Evolutionary conservation across 2,797 vertebrate species (phyloP), one percentile per base, ranked within the genome.

Genomic region (Nyctibius grandis): DNA sequence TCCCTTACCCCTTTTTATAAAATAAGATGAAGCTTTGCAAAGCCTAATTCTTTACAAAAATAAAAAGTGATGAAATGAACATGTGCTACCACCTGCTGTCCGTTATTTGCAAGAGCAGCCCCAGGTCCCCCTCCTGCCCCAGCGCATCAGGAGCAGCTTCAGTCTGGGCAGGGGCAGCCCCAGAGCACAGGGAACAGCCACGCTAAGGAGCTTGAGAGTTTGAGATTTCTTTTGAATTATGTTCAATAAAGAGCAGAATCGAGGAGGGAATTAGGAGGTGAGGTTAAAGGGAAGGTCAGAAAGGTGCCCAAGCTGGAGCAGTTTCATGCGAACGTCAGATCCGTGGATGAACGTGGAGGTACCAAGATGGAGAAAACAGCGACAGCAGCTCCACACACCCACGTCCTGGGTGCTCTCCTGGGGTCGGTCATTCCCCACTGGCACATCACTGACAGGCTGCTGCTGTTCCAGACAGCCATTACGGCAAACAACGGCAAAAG

Each of bases 11-110:
- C 45, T 28, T 48, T 42, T 18, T 40, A 47, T 42, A 48, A 76
- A 67, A 60, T 4, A 31, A 57, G 15, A 59, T 4, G 6, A 79
- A 87, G 28, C 8, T 65, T 61, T 54, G 56, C 48, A 74, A 79
- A 95, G 59, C 12, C 40, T 6, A 69, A 75, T 40, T 86, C 33
- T 80, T 38, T 9, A 29, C 21, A 63, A 65, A 53, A 33, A 7
- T 4, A 34, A 23, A n/a, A 75, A 63, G 57, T 28, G 44, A 42
- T 79, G 72, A 65, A 68, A 64, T 73, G 94, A 96, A 87, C 88
- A 20, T 75, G 91, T 96, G 90, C 95, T 96, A 95, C 94, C 96
- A 91, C 94, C 96, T 97, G 93, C 94, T 89, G 96, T 82, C 91
- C 84, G 3, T 25, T 48, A 12, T 69, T 47, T 72, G 96, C 81